phyloP scores from a whole-genome alignment of 2,888 invertebrate species.

The Timema podura region DNA sequence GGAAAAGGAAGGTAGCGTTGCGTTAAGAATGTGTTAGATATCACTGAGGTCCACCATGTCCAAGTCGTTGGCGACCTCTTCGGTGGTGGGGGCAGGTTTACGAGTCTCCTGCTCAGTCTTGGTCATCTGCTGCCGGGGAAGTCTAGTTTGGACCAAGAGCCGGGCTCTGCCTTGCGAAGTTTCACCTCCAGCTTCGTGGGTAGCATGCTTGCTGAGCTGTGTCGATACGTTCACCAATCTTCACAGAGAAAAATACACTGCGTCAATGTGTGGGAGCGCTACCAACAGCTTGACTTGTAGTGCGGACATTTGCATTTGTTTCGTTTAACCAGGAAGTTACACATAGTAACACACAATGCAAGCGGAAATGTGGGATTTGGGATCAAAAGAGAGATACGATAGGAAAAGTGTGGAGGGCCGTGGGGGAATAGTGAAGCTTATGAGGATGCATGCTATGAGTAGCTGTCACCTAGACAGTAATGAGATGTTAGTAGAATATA shows the following conservation, averaged over 20 bases:
- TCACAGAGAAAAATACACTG: slow-evolving; percentile 37
- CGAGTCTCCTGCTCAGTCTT: slow-evolving; percentile 8
- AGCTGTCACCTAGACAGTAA: too few species aligned
- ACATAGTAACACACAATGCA: too few species aligned
- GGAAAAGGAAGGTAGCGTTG: not conserved
- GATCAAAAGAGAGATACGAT: too few species aligned
- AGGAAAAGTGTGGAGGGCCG: too few species aligned
- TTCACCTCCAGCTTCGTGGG: slow-evolving; percentile 91
- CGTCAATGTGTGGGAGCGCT: too few species aligned
- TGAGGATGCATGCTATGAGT: too few species aligned
- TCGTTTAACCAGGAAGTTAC: too few species aligned
- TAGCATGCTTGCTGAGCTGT: slow-evolving; percentile 71
- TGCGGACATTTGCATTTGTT: too few species aligned
- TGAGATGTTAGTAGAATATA: too few species aligned
- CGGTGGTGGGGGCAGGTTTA: slow-evolving; percentile 40
- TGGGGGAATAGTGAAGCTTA: too few species aligned
- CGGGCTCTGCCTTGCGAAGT: slow-evolving; percentile 79
- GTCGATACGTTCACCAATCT: slow-evolving; percentile 55
- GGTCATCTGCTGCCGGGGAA: slow-evolving; percentile 48
- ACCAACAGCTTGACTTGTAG: too few species aligned
- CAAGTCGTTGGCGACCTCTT: slow-evolving; percentile 48
- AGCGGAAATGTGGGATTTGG: too few species aligned
- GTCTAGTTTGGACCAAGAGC: slow-evolving; percentile 75
- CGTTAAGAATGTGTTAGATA: slow-evolving; percentile 43
- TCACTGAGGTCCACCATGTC: slow-evolving; percentile 73